Evolutionary conservation across 2,888 invertebrate species (phyloP).

Genomic region (Pycnomerus fuliginosus): DNA sequence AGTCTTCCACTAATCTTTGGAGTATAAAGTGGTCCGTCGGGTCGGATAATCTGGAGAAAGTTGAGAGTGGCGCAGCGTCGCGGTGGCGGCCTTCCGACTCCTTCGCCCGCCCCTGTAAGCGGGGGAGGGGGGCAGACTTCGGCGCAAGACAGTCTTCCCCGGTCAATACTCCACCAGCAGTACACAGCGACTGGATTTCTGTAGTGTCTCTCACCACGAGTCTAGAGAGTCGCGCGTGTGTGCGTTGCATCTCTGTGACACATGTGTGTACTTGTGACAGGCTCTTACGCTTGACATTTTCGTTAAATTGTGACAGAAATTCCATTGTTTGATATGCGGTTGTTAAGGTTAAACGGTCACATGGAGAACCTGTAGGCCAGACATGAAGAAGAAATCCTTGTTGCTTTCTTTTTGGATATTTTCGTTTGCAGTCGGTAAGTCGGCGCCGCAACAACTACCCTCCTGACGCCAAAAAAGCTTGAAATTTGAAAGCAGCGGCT

Average conservation of each 20-base stretch:
- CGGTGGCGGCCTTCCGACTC: slow-evolving; percentile 8
- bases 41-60: neutral
- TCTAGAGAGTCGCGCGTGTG: slow-evolving; percentile 17
- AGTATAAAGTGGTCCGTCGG: too few relatives aligned
- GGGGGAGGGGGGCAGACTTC: slow-evolving; percentile 27
- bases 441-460: neutral
- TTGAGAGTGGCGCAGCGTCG: slow-evolving; percentile 8
- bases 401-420: slow-evolving; percentile 37
- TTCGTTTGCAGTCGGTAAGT: slow-evolving; percentile 38
- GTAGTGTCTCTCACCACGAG: slow-evolving; percentile 8
- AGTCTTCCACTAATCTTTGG: too few relatives aligned
- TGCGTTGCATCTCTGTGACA: slow-evolving; percentile 16
- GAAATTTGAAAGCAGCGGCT: too few relatives aligned
- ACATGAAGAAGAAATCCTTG: slow-evolving; percentile 27
- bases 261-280: slow-evolving; percentile 20
- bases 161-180: slow-evolving; percentile 37
- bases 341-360: slow-evolving; percentile 22
- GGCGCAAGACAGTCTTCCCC: slow-evolving; percentile 36
- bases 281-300: slow-evolving; percentile 1
- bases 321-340: slow-evolving; percentile 16
- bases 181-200: slow-evolving; percentile 16
- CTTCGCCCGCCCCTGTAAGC: slow-evolving; percentile 24
- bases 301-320: slow-evolving; percentile 1
- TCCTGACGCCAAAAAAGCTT: neutral
- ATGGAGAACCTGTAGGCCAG: slow-evolving; percentile 24